phyloP scores from a whole-genome alignment of 2,888 invertebrate species.

The Callyntrura guangdongensis region DNA sequence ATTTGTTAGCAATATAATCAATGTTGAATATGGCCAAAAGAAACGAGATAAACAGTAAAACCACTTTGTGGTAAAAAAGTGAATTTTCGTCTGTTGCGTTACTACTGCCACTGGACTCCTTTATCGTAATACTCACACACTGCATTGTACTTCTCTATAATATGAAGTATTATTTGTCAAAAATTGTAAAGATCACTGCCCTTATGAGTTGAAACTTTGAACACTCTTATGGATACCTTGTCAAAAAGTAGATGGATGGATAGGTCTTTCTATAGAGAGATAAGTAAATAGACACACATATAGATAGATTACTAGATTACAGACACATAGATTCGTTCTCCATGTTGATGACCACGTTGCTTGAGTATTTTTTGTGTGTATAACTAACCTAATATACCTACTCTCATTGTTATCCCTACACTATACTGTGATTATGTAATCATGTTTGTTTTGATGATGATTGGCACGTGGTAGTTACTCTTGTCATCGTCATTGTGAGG shows the following conservation, averaged over 20 bases:
- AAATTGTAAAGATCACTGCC: slow-evolving; percentile 68
- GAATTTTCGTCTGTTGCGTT: neutral
- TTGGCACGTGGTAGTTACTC: slow-evolving; percentile 81
- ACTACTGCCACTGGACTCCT: neutral
- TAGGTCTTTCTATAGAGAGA: neutral
- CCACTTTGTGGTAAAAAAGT: slow-evolving; percentile 33
- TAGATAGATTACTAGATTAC: neutral
- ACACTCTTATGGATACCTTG: slow-evolving; percentile 18
- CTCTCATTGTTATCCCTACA: slow-evolving; percentile 1
- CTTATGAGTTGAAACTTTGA: slow-evolving; percentile 52
- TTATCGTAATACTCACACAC: neutral
- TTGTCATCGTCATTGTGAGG: slow-evolving; percentile 75
- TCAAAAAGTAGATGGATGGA: slow-evolving; percentile 39
- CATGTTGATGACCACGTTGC: too few species aligned
- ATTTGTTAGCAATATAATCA: slow-evolving; percentile 14
- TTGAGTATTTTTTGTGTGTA: neutral
- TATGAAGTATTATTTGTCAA: slow-evolving; percentile 71
- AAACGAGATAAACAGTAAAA: neutral
- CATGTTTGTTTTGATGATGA: slow-evolving; percentile 81
- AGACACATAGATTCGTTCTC: neutral
- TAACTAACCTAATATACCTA: neutral
- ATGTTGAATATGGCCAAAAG: neutral
- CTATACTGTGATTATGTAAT: slow-evolving; percentile 76
- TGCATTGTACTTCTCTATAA: neutral
- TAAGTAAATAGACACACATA: neutral